Evolutionary conservation across 1,140 invertebrate genomes (phyloP).

Genomic region (Sipha flava): DNA sequence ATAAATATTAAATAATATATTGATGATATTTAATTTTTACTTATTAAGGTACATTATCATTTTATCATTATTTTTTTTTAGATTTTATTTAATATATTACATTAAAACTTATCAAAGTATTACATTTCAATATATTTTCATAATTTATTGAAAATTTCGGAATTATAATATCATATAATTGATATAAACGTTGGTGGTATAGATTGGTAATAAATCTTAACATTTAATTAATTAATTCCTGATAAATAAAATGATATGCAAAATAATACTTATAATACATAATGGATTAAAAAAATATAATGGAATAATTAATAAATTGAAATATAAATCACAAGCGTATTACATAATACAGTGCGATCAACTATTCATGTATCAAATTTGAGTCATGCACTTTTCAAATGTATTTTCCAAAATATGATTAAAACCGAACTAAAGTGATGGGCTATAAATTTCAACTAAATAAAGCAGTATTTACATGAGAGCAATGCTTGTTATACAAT

Average conservation of each 20-base stretch:
- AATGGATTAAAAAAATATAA: not conserved
- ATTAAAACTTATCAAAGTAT: no score
- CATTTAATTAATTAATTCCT: not conserved
- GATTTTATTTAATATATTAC: no score
- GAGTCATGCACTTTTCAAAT: not conserved
- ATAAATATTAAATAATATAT: no score
- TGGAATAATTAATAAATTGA: not conserved
- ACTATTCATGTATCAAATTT: not conserved
- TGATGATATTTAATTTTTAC: no score
- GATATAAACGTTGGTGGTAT: no score
- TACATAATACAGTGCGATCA: not conserved
- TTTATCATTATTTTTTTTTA: no score
- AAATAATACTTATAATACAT: not conserved
- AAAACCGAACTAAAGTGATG: not conserved
- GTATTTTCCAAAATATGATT: not conserved
- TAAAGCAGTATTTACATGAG: slow-evolving; percentile 7
- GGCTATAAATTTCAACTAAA: not conserved
- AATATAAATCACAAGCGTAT: not conserved
- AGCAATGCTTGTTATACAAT: slow-evolving; percentile 17
- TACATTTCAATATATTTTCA: no score
- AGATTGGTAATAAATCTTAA: no score
- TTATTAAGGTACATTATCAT: no score
- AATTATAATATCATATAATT: no score
- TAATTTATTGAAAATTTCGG: no score
- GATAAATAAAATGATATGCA: no score